phyloP scores from a whole-genome alignment of 2,888 invertebrate species.

The Drosophila prostipennis region DNA sequence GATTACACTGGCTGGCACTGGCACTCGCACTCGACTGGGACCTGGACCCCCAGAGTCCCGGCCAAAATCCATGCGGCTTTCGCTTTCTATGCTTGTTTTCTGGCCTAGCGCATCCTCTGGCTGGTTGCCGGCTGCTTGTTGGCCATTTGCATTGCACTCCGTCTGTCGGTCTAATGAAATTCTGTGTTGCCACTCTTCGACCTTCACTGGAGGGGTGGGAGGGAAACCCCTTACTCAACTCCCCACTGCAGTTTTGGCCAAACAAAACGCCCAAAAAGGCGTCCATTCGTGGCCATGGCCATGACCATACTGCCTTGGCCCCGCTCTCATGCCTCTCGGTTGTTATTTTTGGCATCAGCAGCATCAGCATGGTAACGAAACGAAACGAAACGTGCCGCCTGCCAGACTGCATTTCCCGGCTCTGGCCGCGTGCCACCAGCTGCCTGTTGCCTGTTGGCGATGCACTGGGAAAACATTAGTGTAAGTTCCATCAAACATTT shows the following conservation, averaged over 20 bases:
- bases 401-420: conserved; percentile 46
- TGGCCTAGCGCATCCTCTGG: conserved; percentile 55
- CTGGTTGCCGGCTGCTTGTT: conserved; percentile 42
- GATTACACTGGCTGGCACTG: no score
- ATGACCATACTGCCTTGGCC: conserved; percentile 3
- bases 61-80: conserved; percentile 44
- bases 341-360: conserved; percentile 70
- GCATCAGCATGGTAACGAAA: conserved; percentile 55
- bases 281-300: conserved; percentile 53
- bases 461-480: background rate
- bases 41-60: conserved; percentile 18
- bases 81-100: conserved; percentile 52
- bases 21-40: background rate
- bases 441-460: conserved; percentile 32
- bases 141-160: conserved; percentile 66
- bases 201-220: conserved; percentile 54
- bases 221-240: no score
- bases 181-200: conserved; percentile 58
- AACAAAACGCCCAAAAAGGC: conserved; percentile 65
- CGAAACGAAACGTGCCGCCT: conserved; percentile 57
- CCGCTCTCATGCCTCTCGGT: conserved; percentile 3
- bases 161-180: conserved; percentile 72
- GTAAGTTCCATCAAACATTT: background rate
- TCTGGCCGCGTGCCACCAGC: conserved; percentile 48
- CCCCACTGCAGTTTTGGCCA: conserved; percentile 66